Percentiles rank a stretch among this genome's conserved stretches.
Conservation (phyloP, 2,888 invertebrate genomes). For the Alcis repandata region DNA sequence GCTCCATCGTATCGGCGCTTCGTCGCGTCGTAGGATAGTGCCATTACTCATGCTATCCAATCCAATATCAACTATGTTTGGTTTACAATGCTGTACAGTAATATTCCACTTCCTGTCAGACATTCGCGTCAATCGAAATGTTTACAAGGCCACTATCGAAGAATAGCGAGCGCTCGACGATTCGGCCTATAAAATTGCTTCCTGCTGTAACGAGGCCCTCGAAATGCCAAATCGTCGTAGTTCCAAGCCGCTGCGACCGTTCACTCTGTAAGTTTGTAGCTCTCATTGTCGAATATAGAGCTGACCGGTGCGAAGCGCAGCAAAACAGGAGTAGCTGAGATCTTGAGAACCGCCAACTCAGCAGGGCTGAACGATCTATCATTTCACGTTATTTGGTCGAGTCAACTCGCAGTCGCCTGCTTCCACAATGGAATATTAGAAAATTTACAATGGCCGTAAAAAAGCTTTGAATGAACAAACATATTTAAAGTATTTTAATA, state of each 20-base stretch:
- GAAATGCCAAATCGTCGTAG: neutral
- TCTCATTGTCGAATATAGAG: neutral
- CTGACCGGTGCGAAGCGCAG: neutral
- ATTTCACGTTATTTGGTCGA: neutral
- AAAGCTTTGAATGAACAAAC: no score
- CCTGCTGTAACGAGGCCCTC: neutral
- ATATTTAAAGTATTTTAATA: no score
- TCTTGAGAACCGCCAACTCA: neutral
- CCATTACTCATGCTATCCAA: constrained; percentile 4
- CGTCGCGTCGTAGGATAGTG: neutral
- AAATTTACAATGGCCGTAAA: neutral
- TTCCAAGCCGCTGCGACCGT: no score
- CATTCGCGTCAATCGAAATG: constrained; percentile 8
- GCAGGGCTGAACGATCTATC: neutral
- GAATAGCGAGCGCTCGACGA: neutral
- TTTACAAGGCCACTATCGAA: constrained; percentile 3
- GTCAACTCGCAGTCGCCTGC: no score
- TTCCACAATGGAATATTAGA: neutral
- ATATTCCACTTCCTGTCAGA: constrained; percentile 16
- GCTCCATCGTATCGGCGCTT: no score
- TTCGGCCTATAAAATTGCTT: constrained; percentile 2
- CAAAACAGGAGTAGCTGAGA: neutral
- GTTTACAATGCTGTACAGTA: neutral
- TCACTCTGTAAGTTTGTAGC: neutral
- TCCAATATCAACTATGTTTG: constrained; percentile 5